Evolutionary conservation across 2,888 invertebrate species (phyloP), one percentile per base, ranked within the genome.

Genomic region (Eupeodes luniger): DNA sequence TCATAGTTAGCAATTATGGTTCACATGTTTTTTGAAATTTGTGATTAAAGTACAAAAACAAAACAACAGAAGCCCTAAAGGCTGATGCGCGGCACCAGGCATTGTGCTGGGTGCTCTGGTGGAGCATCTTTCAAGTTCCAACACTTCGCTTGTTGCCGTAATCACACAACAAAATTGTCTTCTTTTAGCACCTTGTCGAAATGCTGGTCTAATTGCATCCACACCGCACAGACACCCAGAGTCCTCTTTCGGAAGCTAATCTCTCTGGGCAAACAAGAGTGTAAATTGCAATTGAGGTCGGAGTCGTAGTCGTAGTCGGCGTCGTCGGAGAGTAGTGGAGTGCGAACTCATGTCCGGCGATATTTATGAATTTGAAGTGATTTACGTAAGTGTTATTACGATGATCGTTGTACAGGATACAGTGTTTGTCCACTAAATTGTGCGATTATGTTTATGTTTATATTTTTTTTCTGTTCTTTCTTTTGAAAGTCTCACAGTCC

Each of bases 361-460:
- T 88, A 88, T 88, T 88, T 88, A 88, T 88, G 88, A 88, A 85
- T 88, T 85, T 85, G 88, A 85, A 78, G 85, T 88, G 81, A 88
- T 88, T 88, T 88, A 88, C 77, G 85, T 78, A 88, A 88, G 85
- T 88, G 88, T 88, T 88, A 88, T 85, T 69, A 77, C 81, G 62
- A 62, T 75, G 62, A 59, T 59, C 27, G 81, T 53, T 87, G 85
- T 78, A 78, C 78, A 62, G 81, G 81, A 85, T 85, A 81, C 75
- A 81, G 64, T 88, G 72, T 88, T 81, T 87, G 85, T 88, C 85
- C 85, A 77, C 85, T 81, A 81, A 88, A 88, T 84, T 85, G 88
- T 85, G 72, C 77, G 84, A 81, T 88, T 81, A 85, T 81, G 81
- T 55, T 81, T 74, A 81, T 40, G 40, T 40, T 40, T 40, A 40